Percentiles rank a stretch among this genome's conserved stretches.
Conservation (phyloP, 2,888 invertebrate genomes). For the Ganaspis brasiliensis region DNA sequence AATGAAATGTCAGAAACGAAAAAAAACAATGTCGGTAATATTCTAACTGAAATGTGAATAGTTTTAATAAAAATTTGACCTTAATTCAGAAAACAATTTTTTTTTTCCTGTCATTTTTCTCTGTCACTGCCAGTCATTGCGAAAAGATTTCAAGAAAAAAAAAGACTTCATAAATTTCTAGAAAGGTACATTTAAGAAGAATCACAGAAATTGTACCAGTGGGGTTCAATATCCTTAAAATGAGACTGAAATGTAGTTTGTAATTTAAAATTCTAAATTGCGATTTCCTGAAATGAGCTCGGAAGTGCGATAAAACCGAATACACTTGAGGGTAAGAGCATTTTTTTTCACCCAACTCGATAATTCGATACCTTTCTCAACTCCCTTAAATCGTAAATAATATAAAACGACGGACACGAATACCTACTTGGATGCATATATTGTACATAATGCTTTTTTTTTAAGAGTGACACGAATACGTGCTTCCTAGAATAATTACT, state of each 20-base stretch:
- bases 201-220: no score
- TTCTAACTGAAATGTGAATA: no score
- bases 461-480: constrained; percentile 24
- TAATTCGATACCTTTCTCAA: not conserved
- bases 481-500: constrained; percentile 34
- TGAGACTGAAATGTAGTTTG: not conserved
- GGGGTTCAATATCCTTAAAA: not conserved
- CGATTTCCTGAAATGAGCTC: no score
- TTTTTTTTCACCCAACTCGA: constrained; percentile 39
- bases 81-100: no score
- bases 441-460: constrained; percentile 34
- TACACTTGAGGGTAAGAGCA: constrained; percentile 29
- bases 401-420: constrained; percentile 53
- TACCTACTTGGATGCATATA: constrained; percentile 33
- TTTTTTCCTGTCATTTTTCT: no score
- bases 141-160: no score
- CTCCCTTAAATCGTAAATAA: constrained; percentile 37
- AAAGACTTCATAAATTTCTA: no score
- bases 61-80: no score
- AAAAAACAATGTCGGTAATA: no score
- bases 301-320: constrained; percentile 8
- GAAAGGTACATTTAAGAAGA: no score
- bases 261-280: not conserved
- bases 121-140: no score
- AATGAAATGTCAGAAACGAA: no score